phyloP scores from a whole-genome alignment of 2,888 invertebrate genomes.

The Napeogenes sylphis region DNA sequence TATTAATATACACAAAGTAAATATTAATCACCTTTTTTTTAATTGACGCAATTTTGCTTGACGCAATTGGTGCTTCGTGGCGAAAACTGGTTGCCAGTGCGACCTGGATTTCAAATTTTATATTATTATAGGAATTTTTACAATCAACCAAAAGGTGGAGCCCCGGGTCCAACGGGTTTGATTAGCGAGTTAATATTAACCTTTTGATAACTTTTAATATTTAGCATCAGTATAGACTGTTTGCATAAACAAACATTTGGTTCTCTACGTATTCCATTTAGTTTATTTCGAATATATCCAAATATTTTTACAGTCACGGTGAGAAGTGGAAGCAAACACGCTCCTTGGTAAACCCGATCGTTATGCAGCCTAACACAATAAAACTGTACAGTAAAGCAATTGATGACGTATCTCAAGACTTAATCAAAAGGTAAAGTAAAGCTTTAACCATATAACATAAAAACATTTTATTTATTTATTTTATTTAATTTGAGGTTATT shows the following conservation, averaged over 20 bases:
- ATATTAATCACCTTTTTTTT: too few relatives aligned
- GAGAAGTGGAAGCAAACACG: conserved; percentile 87
- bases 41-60: too few relatives aligned
- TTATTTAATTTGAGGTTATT: too few relatives aligned
- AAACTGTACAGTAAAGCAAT: conserved; percentile 81
- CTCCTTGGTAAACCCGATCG: conserved; percentile 84
- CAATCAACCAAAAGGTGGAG: conserved; percentile 35
- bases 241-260: too few relatives aligned
- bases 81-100: conserved; percentile 48
- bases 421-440: conserved; percentile 75
- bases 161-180: conserved; percentile 29
- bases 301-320: conserved; percentile 78
- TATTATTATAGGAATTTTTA: conserved; percentile 46
- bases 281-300: too few relatives aligned
- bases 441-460: conserved; percentile 9
- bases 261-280: too few relatives aligned
- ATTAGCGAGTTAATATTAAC: conserved; percentile 9
- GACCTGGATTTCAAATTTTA: conserved; percentile 49
- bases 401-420: conserved; percentile 81
- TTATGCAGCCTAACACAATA: conserved; percentile 85
- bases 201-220: too few relatives aligned
- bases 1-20: too few relatives aligned
- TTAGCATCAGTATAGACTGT: too few relatives aligned
- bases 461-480: too few relatives aligned
- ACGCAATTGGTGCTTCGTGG: conserved; percentile 50